Evolutionary conservation across 2,888 invertebrate species (phyloP).

Genomic region (Xestia sexstrigata): DNA sequence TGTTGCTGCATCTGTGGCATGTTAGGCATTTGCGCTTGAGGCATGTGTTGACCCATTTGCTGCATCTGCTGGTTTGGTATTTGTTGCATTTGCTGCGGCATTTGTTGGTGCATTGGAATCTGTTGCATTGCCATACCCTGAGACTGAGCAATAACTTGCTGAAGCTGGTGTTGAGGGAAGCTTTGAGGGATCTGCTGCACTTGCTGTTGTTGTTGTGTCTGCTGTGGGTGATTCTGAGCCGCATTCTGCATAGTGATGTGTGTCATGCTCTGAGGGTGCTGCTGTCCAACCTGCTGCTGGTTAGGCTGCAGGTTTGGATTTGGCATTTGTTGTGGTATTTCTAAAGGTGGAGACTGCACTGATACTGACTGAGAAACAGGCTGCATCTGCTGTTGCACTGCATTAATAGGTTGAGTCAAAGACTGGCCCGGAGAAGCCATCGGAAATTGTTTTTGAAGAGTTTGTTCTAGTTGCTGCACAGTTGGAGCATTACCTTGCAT

Average conservation of each 20-base stretch:
- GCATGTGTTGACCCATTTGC: constrained; percentile 88
- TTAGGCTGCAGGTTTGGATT: constrained; percentile 84
- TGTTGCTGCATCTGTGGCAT: constrained; percentile 89
- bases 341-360: constrained; percentile 89
- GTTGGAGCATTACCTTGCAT: constrained; percentile 85
- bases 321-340: constrained; percentile 89
- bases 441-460: constrained; percentile 88
- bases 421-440: constrained; percentile 90
- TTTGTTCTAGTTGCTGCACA: constrained; percentile 88
- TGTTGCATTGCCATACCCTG: constrained; percentile 89
- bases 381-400: constrained; percentile 85
- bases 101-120: constrained; percentile 89
- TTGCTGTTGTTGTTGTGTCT: constrained; percentile 86
- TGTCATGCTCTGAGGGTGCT: constrained; percentile 89
- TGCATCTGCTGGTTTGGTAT: constrained; percentile 90
- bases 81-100: constrained; percentile 90
- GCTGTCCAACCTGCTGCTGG: constrained; percentile 87
- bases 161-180: constrained; percentile 89
- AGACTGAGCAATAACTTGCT: constrained; percentile 88
- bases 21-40: constrained; percentile 86
- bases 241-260: constrained; percentile 88
- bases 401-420: constrained; percentile 86
- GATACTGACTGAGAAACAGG: constrained; percentile 86
- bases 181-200: constrained; percentile 90
- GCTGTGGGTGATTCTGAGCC: constrained; percentile 82